Base-by-base conservation (phyloP, 2,888 invertebrate genomes). In the Thalpophila matura region DNA sequence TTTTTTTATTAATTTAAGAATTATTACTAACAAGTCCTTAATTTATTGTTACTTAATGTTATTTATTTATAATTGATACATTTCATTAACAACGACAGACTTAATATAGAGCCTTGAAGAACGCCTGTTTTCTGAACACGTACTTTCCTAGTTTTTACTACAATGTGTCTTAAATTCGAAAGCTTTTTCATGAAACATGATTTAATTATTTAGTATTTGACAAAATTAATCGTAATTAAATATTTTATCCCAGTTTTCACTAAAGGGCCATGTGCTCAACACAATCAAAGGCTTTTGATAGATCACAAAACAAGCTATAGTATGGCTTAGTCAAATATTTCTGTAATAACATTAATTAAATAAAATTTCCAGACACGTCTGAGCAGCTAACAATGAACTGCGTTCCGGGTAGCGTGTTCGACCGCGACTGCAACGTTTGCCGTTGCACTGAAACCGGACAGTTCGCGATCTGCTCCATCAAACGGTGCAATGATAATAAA, bases 341-440 rank as follows among this genome's bases (percentile, higher is more conserved):
- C 0, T 16, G 0, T 4, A 10, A 5, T 26, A 2, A 22, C 18
- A 24, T 9, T 26, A 1, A 4, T 43, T 12, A 12, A 37, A 12
- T 18, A 6, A 31, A 33, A 12, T 12, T 80, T 82, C 3, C 83
- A 92, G 92, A 91, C 6, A 80, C 83, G 37, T 78, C 88, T 4
- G 80, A 83, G 1, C 79, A 85, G 33, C 75, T 89, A 10, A n/a
- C 73, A 1, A 74, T 79, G 20, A 71, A 89, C n/a, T 95, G 94
- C 67, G 79, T 73, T 1, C 88, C 95, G 0, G 91, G 89, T 50
- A 87, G 85, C 57, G 89, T 90, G 18, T 94, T 93, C 77, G 80
- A 91, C 27, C 86, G 85, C 33, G 86, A 84, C 6, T 92, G 94
- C 81, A 96, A 96, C 79, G 89, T 89, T 6, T 96, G 96, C 74